phyloP scores from a whole-genome alignment of 1,140 invertebrate genomes.

The Drosophila subobscura region DNA sequence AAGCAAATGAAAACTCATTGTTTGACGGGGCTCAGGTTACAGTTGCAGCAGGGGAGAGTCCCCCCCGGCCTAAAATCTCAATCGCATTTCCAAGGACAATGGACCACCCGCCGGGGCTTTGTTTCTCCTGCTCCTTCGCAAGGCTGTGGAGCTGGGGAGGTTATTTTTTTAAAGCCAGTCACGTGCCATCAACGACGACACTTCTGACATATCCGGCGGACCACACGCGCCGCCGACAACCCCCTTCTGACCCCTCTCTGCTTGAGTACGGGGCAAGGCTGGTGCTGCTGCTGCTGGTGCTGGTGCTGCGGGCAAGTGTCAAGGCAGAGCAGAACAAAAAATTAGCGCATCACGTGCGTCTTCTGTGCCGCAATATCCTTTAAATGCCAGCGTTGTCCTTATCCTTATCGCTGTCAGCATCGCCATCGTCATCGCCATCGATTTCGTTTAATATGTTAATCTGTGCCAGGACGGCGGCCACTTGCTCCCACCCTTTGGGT shows the following conservation, averaged over 20 bases:
- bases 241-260: constrained; percentile 2
- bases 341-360: constrained; percentile 82
- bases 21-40: constrained; percentile 66
- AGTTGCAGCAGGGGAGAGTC: constrained; percentile 5
- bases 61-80: not conserved
- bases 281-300: constrained; percentile 38
- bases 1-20: constrained; percentile 75
- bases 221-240: constrained; percentile 66
- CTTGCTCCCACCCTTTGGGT: not conserved
- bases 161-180: constrained; percentile 65
- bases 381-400: constrained; percentile 51
- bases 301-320: constrained; percentile 68
- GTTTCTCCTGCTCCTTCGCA: constrained; percentile 27
- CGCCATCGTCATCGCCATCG: constrained; percentile 51
- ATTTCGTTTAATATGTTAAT: constrained; percentile 82
- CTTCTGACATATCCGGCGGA: constrained; percentile 82
- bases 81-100: constrained; percentile 31
- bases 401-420: constrained; percentile 44
- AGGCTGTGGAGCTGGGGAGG: too few relatives aligned
- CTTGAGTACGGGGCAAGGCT: not conserved
- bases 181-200: constrained; percentile 78
- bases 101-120: constrained; percentile 69
- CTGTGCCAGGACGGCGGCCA: constrained; percentile 34
- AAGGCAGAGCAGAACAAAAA: constrained; percentile 61
- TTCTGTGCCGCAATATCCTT: constrained; percentile 67